Conservation (phyloP, 2,113 vertebrate species). For the Gopherus evgoodei region DNA sequence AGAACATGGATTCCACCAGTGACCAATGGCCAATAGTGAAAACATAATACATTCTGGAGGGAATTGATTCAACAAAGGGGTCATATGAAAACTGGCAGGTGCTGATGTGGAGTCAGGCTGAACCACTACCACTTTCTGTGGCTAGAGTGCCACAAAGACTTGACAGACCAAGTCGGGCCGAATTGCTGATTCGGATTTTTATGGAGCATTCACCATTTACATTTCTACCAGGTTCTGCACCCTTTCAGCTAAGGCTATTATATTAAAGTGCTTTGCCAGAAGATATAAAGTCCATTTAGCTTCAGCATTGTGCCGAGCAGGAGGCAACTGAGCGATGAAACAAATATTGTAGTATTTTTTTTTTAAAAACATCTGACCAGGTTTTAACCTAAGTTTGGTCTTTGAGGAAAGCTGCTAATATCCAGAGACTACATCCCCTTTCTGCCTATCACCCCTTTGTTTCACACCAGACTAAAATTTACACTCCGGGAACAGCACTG, state of each 20-base stretch:
- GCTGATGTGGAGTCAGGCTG: not conserved
- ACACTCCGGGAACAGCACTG: not conserved
- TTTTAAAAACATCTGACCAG: not conserved
- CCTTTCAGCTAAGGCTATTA: not conserved
- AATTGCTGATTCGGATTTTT: not conserved
- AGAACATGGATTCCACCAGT: not conserved
- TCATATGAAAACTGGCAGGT: not conserved
- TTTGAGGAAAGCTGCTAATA: not conserved
- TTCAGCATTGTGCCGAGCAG: not conserved
- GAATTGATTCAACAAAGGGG: not conserved
- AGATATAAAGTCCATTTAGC: not conserved
- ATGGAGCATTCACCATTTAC: not conserved
- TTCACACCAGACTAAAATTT: not conserved
- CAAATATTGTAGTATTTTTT: too few relatives aligned
- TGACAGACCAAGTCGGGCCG: not conserved
- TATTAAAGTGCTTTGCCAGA: not conserved
- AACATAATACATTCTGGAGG: not conserved
- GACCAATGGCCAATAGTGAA: not conserved
- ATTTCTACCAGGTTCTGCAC: not conserved
- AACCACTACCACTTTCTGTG: not conserved
- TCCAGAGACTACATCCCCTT: not conserved
- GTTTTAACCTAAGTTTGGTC: not conserved
- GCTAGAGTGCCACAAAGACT: not conserved
- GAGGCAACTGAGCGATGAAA: not conserved
- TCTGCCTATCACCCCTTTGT: not conserved